These are phyloP conservation scores for Smutsia gigantea DNA, from an alignment of 2,797 vertebrate species.

Conservation along the genomic window DNA sequence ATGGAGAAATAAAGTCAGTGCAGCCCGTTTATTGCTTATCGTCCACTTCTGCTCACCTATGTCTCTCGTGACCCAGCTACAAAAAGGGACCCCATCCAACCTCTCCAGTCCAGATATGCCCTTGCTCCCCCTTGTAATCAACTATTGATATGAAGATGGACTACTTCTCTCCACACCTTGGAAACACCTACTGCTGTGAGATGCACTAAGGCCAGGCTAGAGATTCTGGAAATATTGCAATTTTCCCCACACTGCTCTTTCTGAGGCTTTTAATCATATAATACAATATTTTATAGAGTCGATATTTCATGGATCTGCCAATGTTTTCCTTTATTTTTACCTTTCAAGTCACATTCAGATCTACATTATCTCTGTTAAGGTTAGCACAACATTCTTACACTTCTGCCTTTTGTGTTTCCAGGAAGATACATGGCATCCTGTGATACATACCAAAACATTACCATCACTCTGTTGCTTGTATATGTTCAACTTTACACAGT, in stretches of 20 bases:
- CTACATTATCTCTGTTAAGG: slow-evolving; percentile 20
- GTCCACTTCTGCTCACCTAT: too few species aligned
- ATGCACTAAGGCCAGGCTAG: too few species aligned
- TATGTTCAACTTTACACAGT: neutral
- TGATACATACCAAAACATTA: neutral
- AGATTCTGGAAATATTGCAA: too few species aligned
- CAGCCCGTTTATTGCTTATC: too few species aligned
- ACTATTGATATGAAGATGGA: too few species aligned
- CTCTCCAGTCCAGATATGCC: too few species aligned
- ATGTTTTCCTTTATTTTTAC: neutral
- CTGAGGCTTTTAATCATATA: neutral
- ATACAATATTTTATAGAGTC: neutral
- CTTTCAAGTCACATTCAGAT: slow-evolving; percentile 16
- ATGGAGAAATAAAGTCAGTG: too few species aligned
- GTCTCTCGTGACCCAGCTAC: too few species aligned
- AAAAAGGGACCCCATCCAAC: too few species aligned
- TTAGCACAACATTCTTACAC: neutral
- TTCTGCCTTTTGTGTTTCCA: neutral
- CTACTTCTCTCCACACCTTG: too few species aligned
- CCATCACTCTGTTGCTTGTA: neutral
- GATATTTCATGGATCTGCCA: slow-evolving; percentile 9
- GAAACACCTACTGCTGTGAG: too few species aligned
- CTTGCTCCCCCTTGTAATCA: too few species aligned
- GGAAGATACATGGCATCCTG: neutral
- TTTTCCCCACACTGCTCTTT: neutral